Percentiles rank a stretch among this genome's conserved stretches.
These are phyloP conservation scores for Crotalus helleri DNA, from an alignment of 2,113 vertebrate species.

Conservation along the genomic window DNA sequence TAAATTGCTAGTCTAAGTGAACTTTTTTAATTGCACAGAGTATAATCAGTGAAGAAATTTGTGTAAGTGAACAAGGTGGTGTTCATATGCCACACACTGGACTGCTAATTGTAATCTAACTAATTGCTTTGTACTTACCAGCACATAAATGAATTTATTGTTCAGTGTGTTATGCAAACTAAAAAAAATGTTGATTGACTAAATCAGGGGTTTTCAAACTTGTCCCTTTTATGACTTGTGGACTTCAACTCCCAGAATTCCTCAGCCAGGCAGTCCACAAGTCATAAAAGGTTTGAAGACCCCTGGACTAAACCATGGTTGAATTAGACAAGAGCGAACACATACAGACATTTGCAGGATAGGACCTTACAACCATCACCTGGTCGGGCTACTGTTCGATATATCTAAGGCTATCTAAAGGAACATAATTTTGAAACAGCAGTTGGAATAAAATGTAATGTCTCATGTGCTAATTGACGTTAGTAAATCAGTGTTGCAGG, in stretches of 20 bases:
- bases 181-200: background rate
- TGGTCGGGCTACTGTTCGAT: background rate
- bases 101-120: background rate
- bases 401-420: background rate
- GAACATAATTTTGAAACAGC: background rate
- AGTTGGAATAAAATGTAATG: background rate
- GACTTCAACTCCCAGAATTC: too few relatives aligned
- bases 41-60: background rate
- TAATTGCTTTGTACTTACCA: background rate
- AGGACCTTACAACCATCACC: background rate
- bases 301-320: background rate
- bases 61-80: background rate
- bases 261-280: too few relatives aligned
- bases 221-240: too few relatives aligned
- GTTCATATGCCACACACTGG: background rate
- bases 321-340: background rate
- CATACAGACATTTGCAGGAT: background rate
- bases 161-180: background rate
- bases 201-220: too few relatives aligned
- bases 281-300: too few relatives aligned
- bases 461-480: background rate
- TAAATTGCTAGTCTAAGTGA: background rate
- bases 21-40: background rate
- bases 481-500: background rate
- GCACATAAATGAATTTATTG: background rate